phyloP scores from a whole-genome alignment of 2,797 vertebrate species.

The Adelosebastes latens region DNA sequence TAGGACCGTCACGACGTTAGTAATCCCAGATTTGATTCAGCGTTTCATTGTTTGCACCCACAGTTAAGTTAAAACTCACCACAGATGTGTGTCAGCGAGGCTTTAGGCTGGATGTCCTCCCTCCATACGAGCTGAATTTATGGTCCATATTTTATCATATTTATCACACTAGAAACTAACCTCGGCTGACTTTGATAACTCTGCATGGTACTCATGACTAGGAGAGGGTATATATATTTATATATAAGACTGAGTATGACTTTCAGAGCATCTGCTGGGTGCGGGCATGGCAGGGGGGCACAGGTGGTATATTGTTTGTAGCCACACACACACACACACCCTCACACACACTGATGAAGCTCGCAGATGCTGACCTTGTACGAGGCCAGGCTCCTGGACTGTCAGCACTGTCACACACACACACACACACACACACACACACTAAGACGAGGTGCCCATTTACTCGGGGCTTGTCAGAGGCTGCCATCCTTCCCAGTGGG shows the following conservation, averaged over 20 bases:
- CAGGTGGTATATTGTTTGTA: conserved; percentile 80
- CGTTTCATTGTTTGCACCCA: not conserved
- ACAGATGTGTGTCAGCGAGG: not conserved
- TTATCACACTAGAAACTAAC: conserved; percentile 70
- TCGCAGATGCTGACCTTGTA: conserved; percentile 80
- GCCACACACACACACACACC: conserved; percentile 31
- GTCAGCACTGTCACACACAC: conserved; percentile 66
- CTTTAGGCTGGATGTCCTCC: conserved; percentile 14
- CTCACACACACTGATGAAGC: conserved; percentile 56
- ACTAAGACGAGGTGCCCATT: conserved; percentile 57
- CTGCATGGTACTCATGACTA: conserved; percentile 58
- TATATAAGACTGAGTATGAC: conserved; percentile 62
- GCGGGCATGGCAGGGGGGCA: conserved; percentile 76
- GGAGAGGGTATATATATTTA: conserved; percentile 31
- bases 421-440: conserved; percentile 8
- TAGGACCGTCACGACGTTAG: not conserved
- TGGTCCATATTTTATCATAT: conserved; percentile 68
- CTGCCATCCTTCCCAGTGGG: conserved; percentile 67
- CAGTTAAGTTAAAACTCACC: not conserved
- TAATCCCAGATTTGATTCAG: not conserved
- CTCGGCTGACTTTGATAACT: conserved; percentile 81
- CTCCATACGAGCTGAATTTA: conserved; percentile 54
- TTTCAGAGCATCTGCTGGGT: conserved; percentile 82
- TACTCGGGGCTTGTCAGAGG: conserved; percentile 64
- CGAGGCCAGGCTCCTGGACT: conserved; percentile 74